phyloP scores from a whole-genome alignment of 2,113 vertebrate genomes.

The Gobius niger region DNA sequence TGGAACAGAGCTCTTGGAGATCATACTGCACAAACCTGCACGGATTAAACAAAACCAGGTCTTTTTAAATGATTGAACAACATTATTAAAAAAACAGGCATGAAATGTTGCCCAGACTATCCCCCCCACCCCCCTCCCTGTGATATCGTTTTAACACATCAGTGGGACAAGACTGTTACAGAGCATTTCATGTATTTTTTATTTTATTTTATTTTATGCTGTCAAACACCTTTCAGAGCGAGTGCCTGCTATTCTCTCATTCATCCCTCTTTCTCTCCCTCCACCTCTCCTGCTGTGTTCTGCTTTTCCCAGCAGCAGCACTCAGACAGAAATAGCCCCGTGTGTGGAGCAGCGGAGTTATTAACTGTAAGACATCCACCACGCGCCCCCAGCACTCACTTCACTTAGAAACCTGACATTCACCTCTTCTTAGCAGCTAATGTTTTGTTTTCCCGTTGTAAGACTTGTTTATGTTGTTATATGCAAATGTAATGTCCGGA shows the following conservation, averaged over 20 bases:
- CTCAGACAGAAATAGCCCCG: slow-evolving; percentile 63
- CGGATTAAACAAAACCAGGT: too few relatives aligned
- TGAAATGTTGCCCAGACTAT: too few relatives aligned
- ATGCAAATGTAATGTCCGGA: neutral
- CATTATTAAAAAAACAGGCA: too few relatives aligned
- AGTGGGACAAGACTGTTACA: too few relatives aligned
- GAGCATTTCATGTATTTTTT: neutral
- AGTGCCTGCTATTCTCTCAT: neutral
- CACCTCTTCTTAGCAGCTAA: slow-evolving; percentile 3
- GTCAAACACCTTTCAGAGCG: neutral
- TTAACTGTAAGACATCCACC: slow-evolving; percentile 57
- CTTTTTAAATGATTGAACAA: too few relatives aligned
- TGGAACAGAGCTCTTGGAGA: too few relatives aligned
- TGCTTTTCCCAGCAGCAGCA: slow-evolving; percentile 69
- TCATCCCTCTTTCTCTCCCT: slow-evolving; percentile 23
- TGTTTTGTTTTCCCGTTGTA: slow-evolving; percentile 20
- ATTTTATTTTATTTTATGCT: neutral
- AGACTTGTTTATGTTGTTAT: slow-evolving; percentile 3
- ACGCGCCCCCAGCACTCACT: slow-evolving; percentile 24
- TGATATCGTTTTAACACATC: too few relatives aligned
- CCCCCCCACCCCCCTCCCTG: too few relatives aligned
- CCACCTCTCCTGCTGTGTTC: slow-evolving; percentile 44
- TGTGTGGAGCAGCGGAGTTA: slow-evolving; percentile 48
- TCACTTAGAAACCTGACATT: slow-evolving; percentile 63
- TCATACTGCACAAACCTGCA: too few relatives aligned